phyloP scores from a whole-genome alignment of 2,888 invertebrate species.

The Sarcophaga carnaria region DNA sequence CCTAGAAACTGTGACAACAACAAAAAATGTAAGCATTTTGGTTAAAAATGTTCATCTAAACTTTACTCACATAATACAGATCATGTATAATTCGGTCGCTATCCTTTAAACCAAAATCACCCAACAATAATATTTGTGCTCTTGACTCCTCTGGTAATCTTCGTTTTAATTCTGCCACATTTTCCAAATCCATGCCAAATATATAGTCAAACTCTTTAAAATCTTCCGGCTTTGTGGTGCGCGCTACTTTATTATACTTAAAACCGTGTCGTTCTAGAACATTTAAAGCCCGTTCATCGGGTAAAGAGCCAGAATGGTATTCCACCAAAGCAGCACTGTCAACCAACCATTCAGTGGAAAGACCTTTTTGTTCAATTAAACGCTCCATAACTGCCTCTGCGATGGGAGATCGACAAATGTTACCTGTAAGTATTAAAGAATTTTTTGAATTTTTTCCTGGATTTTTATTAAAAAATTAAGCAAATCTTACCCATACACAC shows the following conservation, averaged over 20 bases:
- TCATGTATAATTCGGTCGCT: slow-evolving; percentile 90
- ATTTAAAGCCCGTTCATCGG: slow-evolving; percentile 88
- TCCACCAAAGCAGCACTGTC: slow-evolving; percentile 94
- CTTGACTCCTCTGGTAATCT: slow-evolving; percentile 82
- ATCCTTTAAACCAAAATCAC: slow-evolving; percentile 88
- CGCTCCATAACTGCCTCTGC: slow-evolving; percentile 95
- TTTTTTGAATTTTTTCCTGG: background rate
- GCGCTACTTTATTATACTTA: slow-evolving; percentile 87
- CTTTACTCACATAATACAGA: slow-evolving; percentile 91
- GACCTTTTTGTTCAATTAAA: slow-evolving; percentile 85
- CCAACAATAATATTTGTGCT: slow-evolving; percentile 89
- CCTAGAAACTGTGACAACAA: slow-evolving; percentile 83
- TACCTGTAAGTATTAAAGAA: slow-evolving; percentile 84
- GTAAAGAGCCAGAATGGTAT: slow-evolving; percentile 92
- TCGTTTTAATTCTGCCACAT: slow-evolving; percentile 86
- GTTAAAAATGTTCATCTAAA: background rate
- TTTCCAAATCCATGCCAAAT: slow-evolving; percentile 96
- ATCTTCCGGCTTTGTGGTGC: slow-evolving; percentile 87
- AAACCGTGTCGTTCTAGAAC: slow-evolving; percentile 88
- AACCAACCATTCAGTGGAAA: slow-evolving; percentile 88
- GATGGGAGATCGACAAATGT: slow-evolving; percentile 96
- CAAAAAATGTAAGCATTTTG: too few species aligned
- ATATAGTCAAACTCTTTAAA: slow-evolving; percentile 92
- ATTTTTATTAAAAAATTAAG: background rate
- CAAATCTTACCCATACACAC: slow-evolving; percentile 75